Base-by-base conservation (phyloP, 2,113 vertebrate species). In the Pterocles orientalis region DNA sequence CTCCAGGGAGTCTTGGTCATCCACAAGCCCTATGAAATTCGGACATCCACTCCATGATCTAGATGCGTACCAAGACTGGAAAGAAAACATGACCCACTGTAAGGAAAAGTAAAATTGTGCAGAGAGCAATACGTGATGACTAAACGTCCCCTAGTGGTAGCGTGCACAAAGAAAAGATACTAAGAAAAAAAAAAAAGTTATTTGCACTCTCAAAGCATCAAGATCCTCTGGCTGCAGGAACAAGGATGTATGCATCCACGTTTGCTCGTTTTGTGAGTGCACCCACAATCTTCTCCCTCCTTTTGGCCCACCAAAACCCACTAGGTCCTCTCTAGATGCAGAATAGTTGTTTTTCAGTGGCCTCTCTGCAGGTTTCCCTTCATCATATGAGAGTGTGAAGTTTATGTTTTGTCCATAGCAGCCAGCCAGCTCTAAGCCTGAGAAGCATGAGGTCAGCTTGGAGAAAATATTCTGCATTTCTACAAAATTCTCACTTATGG, bases 131-230 rank as follows among this genome's bases (percentile, higher is more conserved):
- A 85, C 29, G 8, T 70, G 90, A 94, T 93, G 88, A 65, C 85
- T 28, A 96, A 95, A 95, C 92, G 94, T 82, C 95, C 93, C 78
- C 93, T 95, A 94, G 90, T 80, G 94, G 92, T 36, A 69, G 19
- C 24, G 58, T 31, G 20, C 33, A 83, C 66, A 76, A 41, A 54
- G 66, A 61, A 80, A 94, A 50, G 34, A 50, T 54, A 66, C 39
- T 6, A 34, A 56, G 34, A 13, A 80, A 51, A 50, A 25, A 12
- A 39, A 39, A 41, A 36, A 92, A 31, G 12, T 16, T 82, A 0
- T 10, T 39, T 0, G 0, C 1, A 3, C 26, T 70, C 64, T 71
- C 66, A 45, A 31, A 70, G 45, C 57, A 28, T n/a, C 39, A 31
- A 17, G 53, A 41, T 68, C 26, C 23, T 57, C 48, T 34, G 45